These are phyloP conservation scores for Altica lythri DNA, from an alignment of 2,888 invertebrate species.

Conservation along the genomic window DNA sequence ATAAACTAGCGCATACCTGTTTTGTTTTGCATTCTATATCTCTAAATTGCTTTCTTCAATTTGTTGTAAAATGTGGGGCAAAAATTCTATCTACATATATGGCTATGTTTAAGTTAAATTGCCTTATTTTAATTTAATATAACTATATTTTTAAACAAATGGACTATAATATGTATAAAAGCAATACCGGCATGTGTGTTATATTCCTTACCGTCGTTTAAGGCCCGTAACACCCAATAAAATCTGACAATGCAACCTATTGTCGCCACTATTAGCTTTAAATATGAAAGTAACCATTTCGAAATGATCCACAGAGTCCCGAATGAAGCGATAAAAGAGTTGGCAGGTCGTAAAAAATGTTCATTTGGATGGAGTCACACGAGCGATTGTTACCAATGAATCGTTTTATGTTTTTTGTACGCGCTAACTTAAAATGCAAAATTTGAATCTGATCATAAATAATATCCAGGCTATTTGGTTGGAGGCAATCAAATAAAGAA, in stretches of 20 bases:
- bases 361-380: constrained; percentile 30
- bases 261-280: constrained; percentile 33
- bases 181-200: background rate
- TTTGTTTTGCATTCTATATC: too few relatives aligned
- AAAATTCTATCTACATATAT: too few relatives aligned
- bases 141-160: too few relatives aligned
- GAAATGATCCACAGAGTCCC: constrained; percentile 22
- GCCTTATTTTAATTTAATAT: too few relatives aligned
- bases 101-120: too few relatives aligned
- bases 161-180: too few relatives aligned
- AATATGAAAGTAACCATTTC: constrained; percentile 36
- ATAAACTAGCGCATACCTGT: too few relatives aligned
- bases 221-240: constrained; percentile 30
- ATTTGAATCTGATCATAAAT: constrained; percentile 1
- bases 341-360: constrained; percentile 34
- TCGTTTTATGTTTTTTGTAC: background rate
- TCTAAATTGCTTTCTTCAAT: too few relatives aligned
- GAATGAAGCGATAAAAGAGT: constrained; percentile 30
- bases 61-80: too few relatives aligned
- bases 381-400: constrained; percentile 5
- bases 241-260: constrained; percentile 34
- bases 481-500: too few relatives aligned
- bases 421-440: background rate
- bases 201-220: constrained; percentile 25
- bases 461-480: background rate